Percentiles rank a stretch among this genome's conserved stretches.
Evolutionary conservation across 2,113 vertebrate genomes (phyloP).

Genomic region (Cephalopterus ornatus): DNA sequence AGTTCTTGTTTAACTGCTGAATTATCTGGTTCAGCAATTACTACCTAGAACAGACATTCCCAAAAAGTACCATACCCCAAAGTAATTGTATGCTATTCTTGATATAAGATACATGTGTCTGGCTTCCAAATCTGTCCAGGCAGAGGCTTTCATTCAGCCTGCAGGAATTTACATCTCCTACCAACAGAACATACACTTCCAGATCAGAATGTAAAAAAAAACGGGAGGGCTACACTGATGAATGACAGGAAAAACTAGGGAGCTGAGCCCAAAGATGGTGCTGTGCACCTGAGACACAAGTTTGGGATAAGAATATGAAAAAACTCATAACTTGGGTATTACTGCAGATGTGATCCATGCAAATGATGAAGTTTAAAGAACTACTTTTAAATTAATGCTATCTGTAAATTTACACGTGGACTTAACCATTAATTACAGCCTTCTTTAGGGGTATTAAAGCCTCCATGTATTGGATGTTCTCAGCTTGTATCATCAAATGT

Average conservation of each 20-base stretch:
- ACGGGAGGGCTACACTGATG: not conserved
- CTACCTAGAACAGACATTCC: not conserved
- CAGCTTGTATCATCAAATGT: not conserved
- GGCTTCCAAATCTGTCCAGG: not conserved
- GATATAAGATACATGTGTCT: not conserved
- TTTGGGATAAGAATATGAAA: not conserved
- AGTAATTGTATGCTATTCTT: not conserved
- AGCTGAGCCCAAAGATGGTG: not conserved
- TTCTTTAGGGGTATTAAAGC: not conserved
- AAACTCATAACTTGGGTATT: not conserved
- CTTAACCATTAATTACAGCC: not conserved
- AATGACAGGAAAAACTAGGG: not conserved
- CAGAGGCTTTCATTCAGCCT: not conserved
- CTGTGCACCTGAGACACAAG: not conserved
- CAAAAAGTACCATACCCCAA: not conserved
- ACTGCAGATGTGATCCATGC: not conserved
- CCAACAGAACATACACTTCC: not conserved
- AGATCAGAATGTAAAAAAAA: constrained; percentile 8
- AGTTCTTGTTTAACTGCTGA: not conserved
- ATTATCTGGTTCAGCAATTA: not conserved
- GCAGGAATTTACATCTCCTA: not conserved
- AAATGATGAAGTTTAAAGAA: not conserved
- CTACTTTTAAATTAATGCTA: not conserved
- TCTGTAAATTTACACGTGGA: not conserved
- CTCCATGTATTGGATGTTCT: not conserved